A percentile compares a stretch with the other conserved stretches of the same genome.
phyloP scores from a whole-genome alignment of 30 jellyfish, hydroid and myxozoan species.

The Nemopilema nomurai region DNA sequence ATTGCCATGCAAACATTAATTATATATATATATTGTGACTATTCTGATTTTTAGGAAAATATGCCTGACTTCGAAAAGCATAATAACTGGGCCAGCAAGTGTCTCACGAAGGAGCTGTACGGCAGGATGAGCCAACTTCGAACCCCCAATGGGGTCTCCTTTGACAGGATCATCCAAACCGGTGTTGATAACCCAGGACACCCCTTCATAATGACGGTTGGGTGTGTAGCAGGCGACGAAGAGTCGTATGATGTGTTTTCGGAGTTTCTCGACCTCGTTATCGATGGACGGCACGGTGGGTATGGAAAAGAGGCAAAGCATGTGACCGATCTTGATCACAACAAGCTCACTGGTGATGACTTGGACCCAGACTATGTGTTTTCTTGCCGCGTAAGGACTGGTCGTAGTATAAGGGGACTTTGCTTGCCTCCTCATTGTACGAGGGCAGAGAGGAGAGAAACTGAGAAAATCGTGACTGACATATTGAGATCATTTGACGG shows the following conservation, averaged over 20 bases:
- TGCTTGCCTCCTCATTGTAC: conserved; percentile 85
- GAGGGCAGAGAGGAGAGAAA: conserved; percentile 80
- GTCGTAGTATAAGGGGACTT: conserved; percentile 77
- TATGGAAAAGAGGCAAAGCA: conserved; percentile 73
- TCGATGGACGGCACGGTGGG: conserved; percentile 80
- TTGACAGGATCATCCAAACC: conserved; percentile 79
- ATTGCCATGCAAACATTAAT: too few relatives aligned
- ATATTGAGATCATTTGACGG: conserved; percentile 48
- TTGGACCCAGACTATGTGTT: conserved; percentile 72
- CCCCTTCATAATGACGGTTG: conserved; percentile 92
- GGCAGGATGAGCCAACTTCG: conserved; percentile 29
- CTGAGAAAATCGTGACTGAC: conserved; percentile 58
- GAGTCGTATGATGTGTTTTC: conserved; percentile 68
- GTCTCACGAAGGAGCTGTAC: conserved; percentile 61
- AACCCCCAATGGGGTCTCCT: conserved; percentile 71
- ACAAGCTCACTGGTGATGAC: conserved; percentile 55
- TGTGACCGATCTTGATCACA: conserved; percentile 72
- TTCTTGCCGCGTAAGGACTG: conserved; percentile 83
- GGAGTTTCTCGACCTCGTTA: conserved; percentile 71
- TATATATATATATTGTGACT: too few relatives aligned
- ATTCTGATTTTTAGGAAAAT: conserved; percentile 21
- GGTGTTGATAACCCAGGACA: conserved; percentile 99
- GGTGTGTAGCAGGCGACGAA: conserved; percentile 94
- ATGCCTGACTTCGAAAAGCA: conserved; percentile 78
- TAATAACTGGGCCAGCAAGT: conserved; percentile 86